These are phyloP conservation scores for Carduelis carduelis DNA, from an alignment of 2,797 vertebrate species.

Conservation along the genomic window DNA sequence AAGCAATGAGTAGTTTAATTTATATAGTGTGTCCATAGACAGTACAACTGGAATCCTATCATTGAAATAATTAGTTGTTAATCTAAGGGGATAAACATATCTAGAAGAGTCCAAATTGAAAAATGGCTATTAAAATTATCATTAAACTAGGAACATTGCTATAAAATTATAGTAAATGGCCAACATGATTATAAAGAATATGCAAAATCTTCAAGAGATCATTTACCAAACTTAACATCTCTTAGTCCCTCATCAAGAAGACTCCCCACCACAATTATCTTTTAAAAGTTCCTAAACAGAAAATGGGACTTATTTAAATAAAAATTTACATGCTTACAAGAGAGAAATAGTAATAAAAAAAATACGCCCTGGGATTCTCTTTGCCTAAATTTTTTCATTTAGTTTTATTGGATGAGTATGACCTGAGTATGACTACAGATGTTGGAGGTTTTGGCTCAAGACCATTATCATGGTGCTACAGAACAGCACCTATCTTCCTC, in stretches of 20 bases:
- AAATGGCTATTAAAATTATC: constrained; percentile 57
- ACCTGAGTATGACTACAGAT: background rate
- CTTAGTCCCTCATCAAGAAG: background rate
- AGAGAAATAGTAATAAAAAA: background rate
- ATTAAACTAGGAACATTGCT: constrained; percentile 43
- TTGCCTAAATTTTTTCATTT: background rate
- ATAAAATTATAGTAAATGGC: constrained; percentile 7
- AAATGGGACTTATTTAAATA: background rate
- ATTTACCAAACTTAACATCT: background rate
- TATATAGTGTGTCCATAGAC: constrained; percentile 55
- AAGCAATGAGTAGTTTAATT: constrained; percentile 68
- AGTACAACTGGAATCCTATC: constrained; percentile 59
- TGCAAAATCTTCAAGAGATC: background rate
- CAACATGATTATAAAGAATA: background rate
- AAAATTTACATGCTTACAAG: background rate
- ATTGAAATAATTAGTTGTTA: constrained; percentile 71
- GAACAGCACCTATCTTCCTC: background rate
- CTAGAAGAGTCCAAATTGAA: constrained; percentile 45
- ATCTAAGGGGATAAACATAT: constrained; percentile 64
- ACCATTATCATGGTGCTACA: background rate
- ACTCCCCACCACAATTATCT: background rate
- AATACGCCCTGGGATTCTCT: background rate
- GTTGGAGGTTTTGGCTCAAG: background rate
- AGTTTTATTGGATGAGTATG: background rate
- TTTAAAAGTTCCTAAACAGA: background rate